Base-by-base conservation (phyloP, 2,888 invertebrate species). In the Uloborus plumipes region DNA sequence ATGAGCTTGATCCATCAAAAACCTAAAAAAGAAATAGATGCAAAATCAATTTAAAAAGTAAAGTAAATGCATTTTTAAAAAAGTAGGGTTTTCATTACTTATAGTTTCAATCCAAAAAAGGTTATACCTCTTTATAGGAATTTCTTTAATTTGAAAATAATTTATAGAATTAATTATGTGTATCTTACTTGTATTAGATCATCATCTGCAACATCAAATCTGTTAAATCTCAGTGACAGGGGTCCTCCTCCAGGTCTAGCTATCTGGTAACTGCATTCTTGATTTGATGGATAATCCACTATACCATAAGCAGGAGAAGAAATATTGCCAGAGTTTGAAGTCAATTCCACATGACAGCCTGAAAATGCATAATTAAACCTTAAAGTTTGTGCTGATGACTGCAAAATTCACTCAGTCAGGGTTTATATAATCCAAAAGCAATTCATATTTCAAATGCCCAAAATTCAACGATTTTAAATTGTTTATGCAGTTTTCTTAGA, bases 221-320 rank as follows among this genome's bases (percentile, higher is more conserved):
- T 93, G 86, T 94, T 93, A 88, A 98, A 97, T 88, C 94, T 94
- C 61, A 98, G 90, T 0, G 97, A 96, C 13, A 99, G 90, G 1
- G 97, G 94, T 49, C 94, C 94, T 66, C 95, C 94, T 59, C 93
- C 92, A 0, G 95, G 94, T 88, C 96, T 94, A 85, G 93, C 93
- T 71, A 98, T 93, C 88, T 93, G 93, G 88, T 95, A 96, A 77
- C 94, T 91, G 89, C 97, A 98, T 88, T 96, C 95, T 88, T 97
- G 96, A 88, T 97, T 97, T 89, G 94, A 95, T 0, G 97, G 97
- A 88, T 98, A 98, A 85, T 93, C 93, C 67, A 92, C 92, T 13
- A 96, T 91, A 4, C 94, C 94, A 88, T 93, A 97, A 6, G 97
- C 96, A 6, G 97, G 97, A 0, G 97, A 97, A 26, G 93, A 93